Evolutionary conservation across 2,797 vertebrate species (phyloP).

Genomic region (Gallinago stenura): DNA sequence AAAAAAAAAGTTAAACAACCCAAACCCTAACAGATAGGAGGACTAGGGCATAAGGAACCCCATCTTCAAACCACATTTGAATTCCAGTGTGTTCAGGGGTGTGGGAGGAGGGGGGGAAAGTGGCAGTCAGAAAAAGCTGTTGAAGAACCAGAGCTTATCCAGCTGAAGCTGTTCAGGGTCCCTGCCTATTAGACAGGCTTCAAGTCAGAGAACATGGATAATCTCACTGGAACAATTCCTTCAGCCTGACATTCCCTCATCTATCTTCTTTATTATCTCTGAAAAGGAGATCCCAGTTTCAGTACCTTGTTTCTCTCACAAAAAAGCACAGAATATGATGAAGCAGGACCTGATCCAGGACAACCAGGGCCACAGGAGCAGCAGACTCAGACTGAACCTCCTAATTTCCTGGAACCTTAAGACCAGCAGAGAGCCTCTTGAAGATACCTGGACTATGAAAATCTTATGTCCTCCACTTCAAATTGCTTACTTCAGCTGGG

Average conservation of each 20-base stretch:
- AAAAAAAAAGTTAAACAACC: neutral
- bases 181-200: neutral
- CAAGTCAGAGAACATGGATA: neutral
- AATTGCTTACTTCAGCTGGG: neutral
- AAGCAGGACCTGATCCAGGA: neutral
- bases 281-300: neutral
- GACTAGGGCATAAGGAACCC: neutral
- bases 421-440: neutral
- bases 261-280: neutral
- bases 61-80: neutral
- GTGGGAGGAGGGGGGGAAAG: neutral
- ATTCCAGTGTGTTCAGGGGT: neutral
- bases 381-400: neutral
- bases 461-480: neutral
- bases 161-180: neutral
- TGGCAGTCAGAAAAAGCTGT: neutral
- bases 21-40: neutral
- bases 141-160: neutral
- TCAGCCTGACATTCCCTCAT: neutral
- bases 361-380: neutral
- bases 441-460: neutral
- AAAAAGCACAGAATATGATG: neutral
- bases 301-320: neutral
- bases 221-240: neutral
- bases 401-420: neutral